phyloP scores from a whole-genome alignment of 2,113 vertebrate genomes.

The Cromileptes altivelis region DNA sequence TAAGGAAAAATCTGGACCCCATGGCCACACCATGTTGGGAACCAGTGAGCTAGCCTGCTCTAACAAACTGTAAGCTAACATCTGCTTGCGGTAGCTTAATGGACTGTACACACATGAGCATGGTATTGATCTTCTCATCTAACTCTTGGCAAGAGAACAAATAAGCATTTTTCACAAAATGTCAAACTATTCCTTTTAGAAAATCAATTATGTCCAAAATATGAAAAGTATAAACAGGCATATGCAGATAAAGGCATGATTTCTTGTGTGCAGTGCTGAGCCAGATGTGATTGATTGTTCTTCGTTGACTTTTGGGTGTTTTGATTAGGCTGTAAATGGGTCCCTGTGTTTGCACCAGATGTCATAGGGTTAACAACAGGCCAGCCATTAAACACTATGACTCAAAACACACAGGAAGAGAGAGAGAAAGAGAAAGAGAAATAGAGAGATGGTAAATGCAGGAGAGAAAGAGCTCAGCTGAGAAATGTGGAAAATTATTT shows the following conservation, averaged over 20 bases:
- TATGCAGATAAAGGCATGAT: neutral
- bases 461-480: neutral
- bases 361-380: slow-evolving; percentile 77
- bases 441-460: slow-evolving; percentile 4
- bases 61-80: neutral
- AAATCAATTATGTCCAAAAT: neutral
- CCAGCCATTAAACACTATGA: slow-evolving; percentile 66
- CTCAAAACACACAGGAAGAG: slow-evolving; percentile 36
- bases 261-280: neutral
- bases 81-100: too few species aligned
- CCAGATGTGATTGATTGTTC: slow-evolving; percentile 56
- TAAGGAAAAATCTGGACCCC: too few species aligned
- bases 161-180: neutral
- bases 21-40: too few species aligned
- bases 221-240: neutral
- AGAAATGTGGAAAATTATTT: slow-evolving; percentile 58
- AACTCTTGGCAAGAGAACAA: neutral
- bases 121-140: neutral
- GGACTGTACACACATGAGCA: neutral
- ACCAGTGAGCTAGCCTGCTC: neutral
- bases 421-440: slow-evolving; percentile 15
- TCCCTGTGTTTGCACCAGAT: slow-evolving; percentile 74
- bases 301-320: slow-evolving; percentile 59
- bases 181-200: neutral
- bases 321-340: slow-evolving; percentile 71